These are phyloP conservation scores for Montipora efflorescens DNA, from an alignment of 64 coral and sea anemone species.

Conservation along the genomic window DNA sequence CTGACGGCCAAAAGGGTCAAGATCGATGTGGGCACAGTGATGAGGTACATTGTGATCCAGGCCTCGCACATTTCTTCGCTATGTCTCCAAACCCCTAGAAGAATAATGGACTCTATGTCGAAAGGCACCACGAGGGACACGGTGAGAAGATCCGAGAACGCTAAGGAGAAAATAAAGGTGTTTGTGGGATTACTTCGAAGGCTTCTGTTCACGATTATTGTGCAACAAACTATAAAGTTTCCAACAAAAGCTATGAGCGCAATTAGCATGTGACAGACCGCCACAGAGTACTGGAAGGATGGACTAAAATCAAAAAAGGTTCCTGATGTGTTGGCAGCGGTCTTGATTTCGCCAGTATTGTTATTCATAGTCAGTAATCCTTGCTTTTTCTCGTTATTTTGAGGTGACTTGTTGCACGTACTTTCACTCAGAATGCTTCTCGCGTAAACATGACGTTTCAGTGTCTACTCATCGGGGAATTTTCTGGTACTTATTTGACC, in stretches of 20 bases:
- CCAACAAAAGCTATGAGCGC: not conserved
- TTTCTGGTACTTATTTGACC: too few relatives aligned
- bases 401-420: too few relatives aligned
- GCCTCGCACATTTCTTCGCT: constrained; percentile 73
- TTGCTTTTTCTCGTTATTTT: not conserved
- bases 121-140: constrained; percentile 38
- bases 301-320: not conserved
- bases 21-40: constrained; percentile 87
- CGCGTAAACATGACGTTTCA: too few relatives aligned
- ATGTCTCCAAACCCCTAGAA: constrained; percentile 48
- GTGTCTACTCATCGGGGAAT: too few relatives aligned
- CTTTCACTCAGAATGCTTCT: too few relatives aligned
- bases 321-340: not conserved
- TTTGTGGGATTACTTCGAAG: constrained; percentile 59
- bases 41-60: constrained; percentile 81
- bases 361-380: not conserved
- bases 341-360: not conserved
- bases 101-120: constrained; percentile 68
- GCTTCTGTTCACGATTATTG: constrained; percentile 17
- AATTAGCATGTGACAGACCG: constrained; percentile 61
- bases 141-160: constrained; percentile 56
- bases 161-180: constrained; percentile 55
- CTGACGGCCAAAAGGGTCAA: constrained; percentile 86
- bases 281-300: constrained; percentile 55
- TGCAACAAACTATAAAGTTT: constrained; percentile 53